phyloP scores from a whole-genome alignment of 2,797 vertebrate genomes.

The Chaetophractus vellerosus region DNA sequence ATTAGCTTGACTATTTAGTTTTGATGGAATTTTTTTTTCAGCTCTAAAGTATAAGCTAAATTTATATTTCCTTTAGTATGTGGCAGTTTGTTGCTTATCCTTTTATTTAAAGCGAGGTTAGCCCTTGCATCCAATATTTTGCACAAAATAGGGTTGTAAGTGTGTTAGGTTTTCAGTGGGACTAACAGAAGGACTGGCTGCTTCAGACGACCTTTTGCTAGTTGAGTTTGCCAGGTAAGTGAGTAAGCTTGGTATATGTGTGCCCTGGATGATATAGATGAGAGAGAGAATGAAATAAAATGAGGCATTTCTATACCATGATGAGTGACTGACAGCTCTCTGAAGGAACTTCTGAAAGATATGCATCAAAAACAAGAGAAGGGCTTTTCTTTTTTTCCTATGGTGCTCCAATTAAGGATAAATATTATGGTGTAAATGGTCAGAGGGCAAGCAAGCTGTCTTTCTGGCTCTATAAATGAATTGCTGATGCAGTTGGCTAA shows the following conservation, averaged over 20 bases:
- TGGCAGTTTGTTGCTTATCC: slow-evolving; percentile 11
- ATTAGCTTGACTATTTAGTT: not conserved
- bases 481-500: slow-evolving; percentile 61
- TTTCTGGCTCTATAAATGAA: slow-evolving; percentile 66
- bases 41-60: not conserved
- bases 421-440: slow-evolving; percentile 54
- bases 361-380: not conserved
- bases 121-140: not conserved
- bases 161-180: not conserved
- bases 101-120: slow-evolving; percentile 32
- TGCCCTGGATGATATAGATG: not conserved
- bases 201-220: not conserved
- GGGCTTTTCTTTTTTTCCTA: not conserved
- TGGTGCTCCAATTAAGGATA: slow-evolving; percentile 55
- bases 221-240: not conserved
- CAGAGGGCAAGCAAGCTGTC: slow-evolving; percentile 74
- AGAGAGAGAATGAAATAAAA: not conserved
- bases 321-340: slow-evolving; percentile 22
- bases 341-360: not conserved
- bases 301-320: not conserved
- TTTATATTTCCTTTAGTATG: not conserved
- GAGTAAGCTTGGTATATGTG: not conserved
- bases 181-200: not conserved
- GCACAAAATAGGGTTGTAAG: not conserved
- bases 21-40: slow-evolving; percentile 23